phyloP scores from a whole-genome alignment of 2,797 vertebrate genomes.

The Protosalanx chinensis region DNA sequence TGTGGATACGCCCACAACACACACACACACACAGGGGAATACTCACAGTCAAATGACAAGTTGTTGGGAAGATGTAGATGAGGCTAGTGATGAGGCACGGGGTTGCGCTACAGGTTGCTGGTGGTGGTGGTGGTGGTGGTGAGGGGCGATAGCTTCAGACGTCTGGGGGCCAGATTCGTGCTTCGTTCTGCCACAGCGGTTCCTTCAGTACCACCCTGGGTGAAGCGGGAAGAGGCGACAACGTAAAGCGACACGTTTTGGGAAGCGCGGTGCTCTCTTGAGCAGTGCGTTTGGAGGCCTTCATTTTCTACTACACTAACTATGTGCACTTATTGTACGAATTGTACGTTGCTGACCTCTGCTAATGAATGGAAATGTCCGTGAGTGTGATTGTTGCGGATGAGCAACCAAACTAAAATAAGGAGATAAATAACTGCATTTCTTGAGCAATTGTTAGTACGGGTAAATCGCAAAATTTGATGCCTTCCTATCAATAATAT shows the following conservation, averaged over 20 bases:
- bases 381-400: background rate
- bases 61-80: conserved; percentile 30
- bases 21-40: background rate
- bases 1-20: background rate
- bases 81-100: conserved; percentile 47
- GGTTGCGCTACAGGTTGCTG: conserved; percentile 81
- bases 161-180: conserved; percentile 79
- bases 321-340: no score
- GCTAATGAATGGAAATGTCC: no score
- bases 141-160: conserved; percentile 84
- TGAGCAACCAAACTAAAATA: background rate
- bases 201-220: conserved; percentile 13
- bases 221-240: conserved; percentile 61
- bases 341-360: no score
- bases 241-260: conserved; percentile 63
- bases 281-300: no score
- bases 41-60: conserved; percentile 36
- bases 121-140: conserved; percentile 78
- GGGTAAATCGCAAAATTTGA: conserved; percentile 57
- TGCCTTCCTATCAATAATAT: background rate
- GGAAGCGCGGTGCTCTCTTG: background rate
- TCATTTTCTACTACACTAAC: no score
- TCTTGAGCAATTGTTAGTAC: background rate
- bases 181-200: conserved; percentile 73
- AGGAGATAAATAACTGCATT: no score